Conservation (phyloP, 2,797 vertebrate species). For the Geotria australis region DNA sequence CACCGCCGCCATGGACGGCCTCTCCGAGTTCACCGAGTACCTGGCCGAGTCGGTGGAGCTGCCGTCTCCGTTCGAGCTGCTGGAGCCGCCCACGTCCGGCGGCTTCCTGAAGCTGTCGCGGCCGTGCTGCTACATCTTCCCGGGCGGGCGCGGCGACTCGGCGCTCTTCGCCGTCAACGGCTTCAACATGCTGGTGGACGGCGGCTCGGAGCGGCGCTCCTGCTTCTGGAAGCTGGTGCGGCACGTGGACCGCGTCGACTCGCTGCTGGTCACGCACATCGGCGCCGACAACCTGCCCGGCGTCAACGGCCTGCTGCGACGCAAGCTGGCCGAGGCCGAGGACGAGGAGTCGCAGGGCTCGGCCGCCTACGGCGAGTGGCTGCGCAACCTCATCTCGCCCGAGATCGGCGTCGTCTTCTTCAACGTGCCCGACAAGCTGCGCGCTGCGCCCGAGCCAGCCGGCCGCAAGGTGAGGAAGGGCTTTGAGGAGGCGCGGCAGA, state of each 20-base stretch:
- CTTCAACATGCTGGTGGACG: slow-evolving; percentile 89
- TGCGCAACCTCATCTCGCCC: slow-evolving; percentile 85
- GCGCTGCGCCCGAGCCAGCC: slow-evolving; percentile 34
- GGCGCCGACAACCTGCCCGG: slow-evolving; percentile 89
- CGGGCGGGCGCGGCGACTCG: slow-evolving; percentile 77
- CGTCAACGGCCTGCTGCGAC: slow-evolving; percentile 79
- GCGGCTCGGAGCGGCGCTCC: slow-evolving; percentile 70
- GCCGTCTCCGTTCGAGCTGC: slow-evolving; percentile 69
- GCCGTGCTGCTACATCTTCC: slow-evolving; percentile 96
- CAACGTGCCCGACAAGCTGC: slow-evolving; percentile 78
- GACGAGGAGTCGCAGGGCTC: slow-evolving; percentile 65
- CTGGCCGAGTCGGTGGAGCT: slow-evolving; percentile 79
- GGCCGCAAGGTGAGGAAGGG: slow-evolving; percentile 76
- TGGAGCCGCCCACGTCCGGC: slow-evolving; percentile 81
- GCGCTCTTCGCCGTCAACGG: slow-evolving; percentile 91
- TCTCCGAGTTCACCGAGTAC: slow-evolving; percentile 69
- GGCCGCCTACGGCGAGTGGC: slow-evolving; percentile 64
- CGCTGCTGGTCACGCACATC: slow-evolving; percentile 77
- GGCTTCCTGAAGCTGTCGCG: slow-evolving; percentile 95
- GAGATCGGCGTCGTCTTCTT: slow-evolving; percentile 93
- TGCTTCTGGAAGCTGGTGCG: slow-evolving; percentile 98
- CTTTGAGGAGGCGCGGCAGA: slow-evolving; percentile 79
- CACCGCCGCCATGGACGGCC: slow-evolving; percentile 45
- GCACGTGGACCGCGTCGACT: slow-evolving; percentile 83
- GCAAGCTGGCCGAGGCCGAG: slow-evolving; percentile 49